Conservation (phyloP, 2,797 vertebrate genomes). For the Microcaecilia unicolor region DNA sequence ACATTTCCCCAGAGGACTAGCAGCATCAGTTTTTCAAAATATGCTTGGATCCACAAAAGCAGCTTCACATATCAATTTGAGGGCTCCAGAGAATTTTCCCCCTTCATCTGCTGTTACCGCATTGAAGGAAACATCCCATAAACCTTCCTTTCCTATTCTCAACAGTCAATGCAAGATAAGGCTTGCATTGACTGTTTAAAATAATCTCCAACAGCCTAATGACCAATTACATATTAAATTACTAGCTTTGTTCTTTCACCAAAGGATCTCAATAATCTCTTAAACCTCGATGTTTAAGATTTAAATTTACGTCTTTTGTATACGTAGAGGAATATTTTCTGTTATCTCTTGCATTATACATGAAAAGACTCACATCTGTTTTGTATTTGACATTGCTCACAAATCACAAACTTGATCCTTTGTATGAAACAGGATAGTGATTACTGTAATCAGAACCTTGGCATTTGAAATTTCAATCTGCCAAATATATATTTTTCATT, state of each 20-base stretch:
- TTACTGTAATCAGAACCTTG: background rate
- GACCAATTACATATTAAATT: constrained; percentile 10
- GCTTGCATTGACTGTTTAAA: too few relatives aligned
- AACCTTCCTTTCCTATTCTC: constrained; percentile 1
- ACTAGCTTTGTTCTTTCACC: constrained; percentile 26
- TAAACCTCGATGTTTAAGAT: constrained; percentile 6
- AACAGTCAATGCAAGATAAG: too few relatives aligned
- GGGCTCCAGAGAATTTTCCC: too few relatives aligned
- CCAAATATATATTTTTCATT: too few relatives aligned
- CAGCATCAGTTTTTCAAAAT: too few relatives aligned
- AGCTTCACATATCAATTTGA: too few relatives aligned
- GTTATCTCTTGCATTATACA: constrained; percentile 27
- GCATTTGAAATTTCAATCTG: background rate
- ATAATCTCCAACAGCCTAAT: constrained; percentile 15
- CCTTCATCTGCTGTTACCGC: too few relatives aligned
- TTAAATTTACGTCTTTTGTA: constrained; percentile 1
- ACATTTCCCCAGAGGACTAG: too few relatives aligned
- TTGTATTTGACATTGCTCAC: too few relatives aligned
- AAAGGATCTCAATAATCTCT: constrained; percentile 28
- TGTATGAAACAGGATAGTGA: constrained; percentile 2
- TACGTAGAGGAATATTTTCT: constrained; percentile 17
- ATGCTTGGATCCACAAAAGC: too few relatives aligned
- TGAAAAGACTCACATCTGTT: too few relatives aligned
- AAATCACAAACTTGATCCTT: background rate
- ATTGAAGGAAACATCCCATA: background rate